Conservation (phyloP, 2,113 vertebrate species). For the Xiphorhynchus elegans region DNA sequence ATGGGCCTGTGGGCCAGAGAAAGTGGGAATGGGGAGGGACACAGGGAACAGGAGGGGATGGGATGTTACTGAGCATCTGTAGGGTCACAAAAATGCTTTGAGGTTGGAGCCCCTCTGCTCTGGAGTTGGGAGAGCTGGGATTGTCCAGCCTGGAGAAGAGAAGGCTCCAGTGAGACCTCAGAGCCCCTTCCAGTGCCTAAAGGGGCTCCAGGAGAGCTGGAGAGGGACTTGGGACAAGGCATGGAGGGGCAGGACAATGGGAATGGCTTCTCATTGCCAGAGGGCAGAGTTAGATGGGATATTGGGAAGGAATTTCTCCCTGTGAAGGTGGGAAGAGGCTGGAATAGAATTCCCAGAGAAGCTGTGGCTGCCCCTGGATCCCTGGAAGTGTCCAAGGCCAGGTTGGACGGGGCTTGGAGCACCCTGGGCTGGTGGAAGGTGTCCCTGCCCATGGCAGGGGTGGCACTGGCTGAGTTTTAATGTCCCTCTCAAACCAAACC, state of each 20-base stretch:
- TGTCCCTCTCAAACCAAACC: background rate
- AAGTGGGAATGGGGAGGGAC: accelerated
- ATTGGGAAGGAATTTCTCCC: background rate
- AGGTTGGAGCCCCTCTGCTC: background rate
- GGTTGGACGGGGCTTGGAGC: accelerated
- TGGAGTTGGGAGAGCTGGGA: background rate
- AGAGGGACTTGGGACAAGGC: background rate
- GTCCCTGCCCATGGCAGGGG: background rate
- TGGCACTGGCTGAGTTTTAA: accelerated
- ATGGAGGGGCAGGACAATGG: background rate
- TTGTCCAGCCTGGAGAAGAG: background rate
- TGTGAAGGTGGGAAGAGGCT: accelerated
- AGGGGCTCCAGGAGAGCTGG: background rate
- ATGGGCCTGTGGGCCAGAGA: accelerated
- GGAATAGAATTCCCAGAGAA: background rate
- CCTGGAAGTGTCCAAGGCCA: background rate
- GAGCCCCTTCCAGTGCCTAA: accelerated
- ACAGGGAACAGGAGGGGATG: background rate
- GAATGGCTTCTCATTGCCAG: background rate
- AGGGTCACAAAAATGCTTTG: background rate
- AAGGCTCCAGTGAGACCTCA: background rate
- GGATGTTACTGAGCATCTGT: background rate
- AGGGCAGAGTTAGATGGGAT: background rate
- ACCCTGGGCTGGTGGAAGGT: background rate
- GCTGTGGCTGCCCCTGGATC: background rate